phyloP scores from a whole-genome alignment of 2,888 invertebrate genomes.

The Ochropleura leucogaster region DNA sequence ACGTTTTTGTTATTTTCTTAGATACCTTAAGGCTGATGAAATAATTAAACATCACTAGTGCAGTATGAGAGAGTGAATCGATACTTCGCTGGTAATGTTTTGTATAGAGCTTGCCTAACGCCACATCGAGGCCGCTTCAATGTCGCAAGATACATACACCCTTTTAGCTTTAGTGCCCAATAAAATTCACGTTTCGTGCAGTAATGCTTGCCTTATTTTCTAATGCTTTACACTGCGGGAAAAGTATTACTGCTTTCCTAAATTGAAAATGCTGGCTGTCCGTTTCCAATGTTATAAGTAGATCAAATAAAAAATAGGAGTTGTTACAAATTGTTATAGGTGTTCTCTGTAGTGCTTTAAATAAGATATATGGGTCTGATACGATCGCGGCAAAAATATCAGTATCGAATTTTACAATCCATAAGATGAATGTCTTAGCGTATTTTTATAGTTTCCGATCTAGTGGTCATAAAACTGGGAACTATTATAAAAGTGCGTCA shows the following conservation, averaged over 20 bases:
- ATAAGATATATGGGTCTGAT: constrained; percentile 56
- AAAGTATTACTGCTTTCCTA: constrained; percentile 30
- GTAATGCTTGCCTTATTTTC: constrained; percentile 81
- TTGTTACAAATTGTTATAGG: constrained; percentile 37
- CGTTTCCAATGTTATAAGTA: constrained; percentile 19
- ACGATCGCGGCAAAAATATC: constrained; percentile 58
- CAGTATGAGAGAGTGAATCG: constrained; percentile 18
- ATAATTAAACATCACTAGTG: constrained; percentile 15
- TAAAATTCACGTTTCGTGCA: constrained; percentile 81
- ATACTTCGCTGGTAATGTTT: constrained; percentile 50
- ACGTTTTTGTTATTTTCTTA: constrained; percentile 14
- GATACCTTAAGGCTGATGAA: constrained; percentile 5
- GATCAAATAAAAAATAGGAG: constrained; percentile 33
- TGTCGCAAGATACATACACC: constrained; percentile 82
- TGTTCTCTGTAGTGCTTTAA: constrained; percentile 41
- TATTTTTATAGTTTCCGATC: constrained; percentile 85
- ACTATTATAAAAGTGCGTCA: constrained; percentile 82
- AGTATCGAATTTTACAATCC: constrained; percentile 70
- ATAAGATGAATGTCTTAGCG: constrained; percentile 72
- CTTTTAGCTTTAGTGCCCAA: constrained; percentile 87
- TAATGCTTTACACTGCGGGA: constrained; percentile 65
- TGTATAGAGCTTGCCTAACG: constrained; percentile 69
- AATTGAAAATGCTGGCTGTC: constrained; percentile 31
- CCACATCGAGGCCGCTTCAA: constrained; percentile 78
- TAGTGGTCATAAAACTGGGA: constrained; percentile 78